Percentiles rank a stretch among this genome's conserved stretches.
These are phyloP conservation scores for Holocentrus rufus DNA, from an alignment of 2,797 vertebrate species.

Conservation along the genomic window DNA sequence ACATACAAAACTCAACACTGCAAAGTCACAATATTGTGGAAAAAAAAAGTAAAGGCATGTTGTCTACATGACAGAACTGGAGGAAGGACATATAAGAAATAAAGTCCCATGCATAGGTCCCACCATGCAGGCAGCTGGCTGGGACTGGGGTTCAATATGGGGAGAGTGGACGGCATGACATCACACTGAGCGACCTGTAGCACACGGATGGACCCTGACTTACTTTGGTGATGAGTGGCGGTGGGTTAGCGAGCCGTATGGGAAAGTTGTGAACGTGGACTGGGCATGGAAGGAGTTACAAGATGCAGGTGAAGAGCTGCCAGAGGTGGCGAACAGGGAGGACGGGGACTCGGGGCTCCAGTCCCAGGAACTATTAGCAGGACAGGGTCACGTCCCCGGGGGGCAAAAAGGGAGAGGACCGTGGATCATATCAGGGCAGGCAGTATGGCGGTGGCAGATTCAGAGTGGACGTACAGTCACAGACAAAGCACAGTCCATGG, in stretches of 20 bases:
- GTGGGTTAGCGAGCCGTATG: conserved; percentile 81
- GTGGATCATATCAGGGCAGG: conserved; percentile 66
- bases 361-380: conserved; percentile 81
- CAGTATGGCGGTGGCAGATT: conserved; percentile 64
- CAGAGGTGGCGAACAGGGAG: conserved; percentile 79
- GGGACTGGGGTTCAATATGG: conserved; percentile 28
- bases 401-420: conserved; percentile 63
- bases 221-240: conserved; percentile 83
- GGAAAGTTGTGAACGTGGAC: conserved; percentile 80
- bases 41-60: not conserved
- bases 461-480: conserved; percentile 71
- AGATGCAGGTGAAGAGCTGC: conserved; percentile 83
- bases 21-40: conserved; percentile 44
- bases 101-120: conserved; percentile 66
- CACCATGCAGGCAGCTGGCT: conserved; percentile 58
- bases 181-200: conserved; percentile 58
- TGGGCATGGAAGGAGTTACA: conserved; percentile 83
- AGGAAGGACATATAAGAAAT: conserved; percentile 30
- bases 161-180: conserved; percentile 47
- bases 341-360: conserved; percentile 80
- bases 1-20: conserved; percentile 29
- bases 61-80: conserved; percentile 18
- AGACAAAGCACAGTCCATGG: conserved; percentile 68
- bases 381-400: conserved; percentile 65
- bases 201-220: conserved; percentile 74